Conservation (phyloP, 53 echinoderm and acorn worm species). For the Patiria pectinifera region DNA sequence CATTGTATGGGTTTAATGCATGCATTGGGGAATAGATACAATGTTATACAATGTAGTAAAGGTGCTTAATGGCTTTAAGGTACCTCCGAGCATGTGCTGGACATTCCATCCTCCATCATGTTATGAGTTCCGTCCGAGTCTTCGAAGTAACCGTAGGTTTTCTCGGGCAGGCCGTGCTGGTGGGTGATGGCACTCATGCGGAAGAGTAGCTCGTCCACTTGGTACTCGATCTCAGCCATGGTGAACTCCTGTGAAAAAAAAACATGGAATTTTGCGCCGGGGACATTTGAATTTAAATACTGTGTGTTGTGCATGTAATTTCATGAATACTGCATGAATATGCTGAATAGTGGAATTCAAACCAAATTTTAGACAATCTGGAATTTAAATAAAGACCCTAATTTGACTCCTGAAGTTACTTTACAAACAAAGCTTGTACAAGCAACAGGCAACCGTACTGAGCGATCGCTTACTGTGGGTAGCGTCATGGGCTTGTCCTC, state of each 20-base stretch:
- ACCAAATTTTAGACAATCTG: too few relatives aligned
- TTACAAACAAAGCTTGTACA: too few relatives aligned
- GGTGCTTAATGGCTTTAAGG: background rate
- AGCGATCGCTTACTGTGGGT: constrained; percentile 72
- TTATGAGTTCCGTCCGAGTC: constrained; percentile 81
- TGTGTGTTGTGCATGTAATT: too few relatives aligned
- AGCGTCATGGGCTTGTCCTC: constrained; percentile 75
- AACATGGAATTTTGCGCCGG: background rate
- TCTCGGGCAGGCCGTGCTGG: constrained; percentile 83
- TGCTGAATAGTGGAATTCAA: too few relatives aligned
- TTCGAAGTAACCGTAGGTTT: constrained; percentile 70
- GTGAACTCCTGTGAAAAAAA: constrained; percentile 81
- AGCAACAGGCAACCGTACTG: background rate
- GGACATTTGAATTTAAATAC: too few relatives aligned
- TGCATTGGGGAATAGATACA: too few relatives aligned
- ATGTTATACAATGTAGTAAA: background rate
- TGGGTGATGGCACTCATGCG: constrained; percentile 89
- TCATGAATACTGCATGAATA: too few relatives aligned
- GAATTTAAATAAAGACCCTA: too few relatives aligned
- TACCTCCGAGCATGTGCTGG: constrained; percentile 84
- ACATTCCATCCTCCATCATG: constrained; percentile 81
- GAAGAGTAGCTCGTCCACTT: constrained; percentile 94
- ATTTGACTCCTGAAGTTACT: too few relatives aligned
- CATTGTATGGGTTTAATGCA: too few relatives aligned
- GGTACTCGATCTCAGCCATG: constrained; percentile 96